phyloP scores from a whole-genome alignment of 2,888 invertebrate species.

The Drosophila monieri region DNA sequence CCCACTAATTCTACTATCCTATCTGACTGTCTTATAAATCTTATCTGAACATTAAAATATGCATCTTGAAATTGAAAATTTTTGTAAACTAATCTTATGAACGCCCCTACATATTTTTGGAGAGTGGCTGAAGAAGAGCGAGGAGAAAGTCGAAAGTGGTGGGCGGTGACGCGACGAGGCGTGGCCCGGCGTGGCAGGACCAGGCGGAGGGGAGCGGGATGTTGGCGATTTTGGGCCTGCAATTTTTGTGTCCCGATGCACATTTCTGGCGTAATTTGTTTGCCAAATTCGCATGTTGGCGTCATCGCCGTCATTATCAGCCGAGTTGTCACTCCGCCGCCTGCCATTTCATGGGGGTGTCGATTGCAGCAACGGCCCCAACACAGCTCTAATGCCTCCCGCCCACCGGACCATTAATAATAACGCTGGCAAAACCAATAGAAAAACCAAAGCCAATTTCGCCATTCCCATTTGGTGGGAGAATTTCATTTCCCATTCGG shows the following conservation, averaged over 20 bases:
- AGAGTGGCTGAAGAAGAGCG: not conserved
- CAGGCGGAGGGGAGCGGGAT: not conserved
- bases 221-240: conserved; percentile 59
- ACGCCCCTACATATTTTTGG: conserved; percentile 56
- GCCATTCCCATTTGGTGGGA: conserved; percentile 26
- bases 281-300: conserved; percentile 71
- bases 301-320: conserved; percentile 47
- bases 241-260: conserved; percentile 50
- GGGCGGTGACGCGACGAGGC: not conserved
- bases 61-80: not conserved
- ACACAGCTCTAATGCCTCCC: conserved; percentile 23
- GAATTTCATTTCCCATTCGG: conserved; percentile 7
- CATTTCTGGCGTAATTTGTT: conserved; percentile 70
- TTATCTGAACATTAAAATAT: too few relatives aligned
- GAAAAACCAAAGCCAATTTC: conserved; percentile 24
- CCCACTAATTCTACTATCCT: too few relatives aligned
- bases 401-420: conserved; percentile 44
- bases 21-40: too few relatives aligned
- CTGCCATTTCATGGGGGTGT: conserved; percentile 55
- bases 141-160: not conserved
- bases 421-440: conserved; percentile 23
- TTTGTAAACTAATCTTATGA: conserved; percentile 32
- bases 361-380: conserved; percentile 42
- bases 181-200: not conserved
- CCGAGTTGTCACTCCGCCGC: conserved; percentile 32